Conservation (phyloP, 2,888 invertebrate genomes). For the Electrophaes corylata region DNA sequence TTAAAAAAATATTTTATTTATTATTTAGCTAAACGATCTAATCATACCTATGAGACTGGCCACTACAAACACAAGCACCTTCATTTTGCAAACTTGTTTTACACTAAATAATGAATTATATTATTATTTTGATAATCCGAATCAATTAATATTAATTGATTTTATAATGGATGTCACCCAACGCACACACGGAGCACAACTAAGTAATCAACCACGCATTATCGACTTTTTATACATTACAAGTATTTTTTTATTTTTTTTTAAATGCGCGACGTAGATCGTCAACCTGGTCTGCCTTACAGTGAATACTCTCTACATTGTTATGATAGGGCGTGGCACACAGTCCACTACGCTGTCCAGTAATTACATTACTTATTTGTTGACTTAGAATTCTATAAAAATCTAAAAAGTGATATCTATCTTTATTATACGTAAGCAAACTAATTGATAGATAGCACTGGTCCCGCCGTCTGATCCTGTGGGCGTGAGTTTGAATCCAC, state of each 20-base stretch:
- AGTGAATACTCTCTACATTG: constrained; percentile 42
- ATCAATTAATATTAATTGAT: constrained; percentile 32
- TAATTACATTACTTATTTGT: too few species aligned
- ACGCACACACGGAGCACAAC: constrained; percentile 50
- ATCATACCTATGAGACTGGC: constrained; percentile 55
- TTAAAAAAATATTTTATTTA: too few species aligned
- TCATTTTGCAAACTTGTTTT: constrained; percentile 41
- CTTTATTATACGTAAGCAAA: too few species aligned
- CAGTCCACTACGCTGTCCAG: constrained; percentile 18
- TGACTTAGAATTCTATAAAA: not conserved
- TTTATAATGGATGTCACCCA: constrained; percentile 44
- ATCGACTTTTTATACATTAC: constrained; percentile 63
- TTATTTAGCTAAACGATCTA: too few species aligned
- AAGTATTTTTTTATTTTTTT: constrained; percentile 47
- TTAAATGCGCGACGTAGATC: constrained; percentile 42
- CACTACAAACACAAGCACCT: constrained; percentile 51
- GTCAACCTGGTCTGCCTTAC: constrained; percentile 39
- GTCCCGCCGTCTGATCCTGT: too few species aligned
- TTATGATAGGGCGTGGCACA: constrained; percentile 54
- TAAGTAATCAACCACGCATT: constrained; percentile 45
- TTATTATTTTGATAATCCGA: constrained; percentile 21
- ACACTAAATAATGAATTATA: constrained; percentile 8
- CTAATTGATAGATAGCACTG: too few species aligned
- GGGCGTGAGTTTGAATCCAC: too few species aligned
- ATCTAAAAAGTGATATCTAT: not conserved